phyloP scores from a whole-genome alignment of 2,888 invertebrate genomes.

The Lithophane semibrunnea region DNA sequence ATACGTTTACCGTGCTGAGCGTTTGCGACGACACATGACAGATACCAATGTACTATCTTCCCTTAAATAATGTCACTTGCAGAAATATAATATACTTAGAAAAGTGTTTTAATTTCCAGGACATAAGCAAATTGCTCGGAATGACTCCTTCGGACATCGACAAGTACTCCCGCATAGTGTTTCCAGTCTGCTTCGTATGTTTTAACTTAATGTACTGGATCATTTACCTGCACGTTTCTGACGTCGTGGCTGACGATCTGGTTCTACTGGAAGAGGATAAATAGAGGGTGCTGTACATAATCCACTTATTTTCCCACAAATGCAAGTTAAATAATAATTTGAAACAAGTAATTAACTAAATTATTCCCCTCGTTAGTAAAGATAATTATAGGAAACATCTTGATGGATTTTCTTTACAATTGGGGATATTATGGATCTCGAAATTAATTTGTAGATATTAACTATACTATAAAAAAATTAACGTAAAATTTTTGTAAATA shows the following conservation, averaged over 20 bases:
- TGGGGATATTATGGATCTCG: not conserved
- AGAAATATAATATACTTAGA: slow-evolving; percentile 32
- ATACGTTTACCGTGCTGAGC: slow-evolving; percentile 22
- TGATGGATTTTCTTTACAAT: slow-evolving; percentile 14
- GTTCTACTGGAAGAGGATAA: slow-evolving; percentile 94
- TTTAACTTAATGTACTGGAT: slow-evolving; percentile 99
- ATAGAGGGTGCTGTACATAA: slow-evolving; percentile 83
- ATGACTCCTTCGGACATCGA: slow-evolving; percentile 99
- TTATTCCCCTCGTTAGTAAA: slow-evolving; percentile 4
- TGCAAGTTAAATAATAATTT: slow-evolving; percentile 80
- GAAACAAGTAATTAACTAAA: slow-evolving; percentile 71
- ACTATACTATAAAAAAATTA: slow-evolving; percentile 23
- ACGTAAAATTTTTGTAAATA: slow-evolving; percentile 49
- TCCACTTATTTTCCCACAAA: slow-evolving; percentile 85
- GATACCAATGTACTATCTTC: not conserved
- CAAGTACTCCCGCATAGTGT: slow-evolving; percentile 99
- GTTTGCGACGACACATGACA: slow-evolving; percentile 2
- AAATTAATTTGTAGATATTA: slow-evolving; percentile 35
- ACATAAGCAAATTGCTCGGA: slow-evolving; percentile 97
- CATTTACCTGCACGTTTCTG: slow-evolving; percentile 98
- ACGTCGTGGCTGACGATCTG: slow-evolving; percentile 98
- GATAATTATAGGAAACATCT: slow-evolving; percentile 16
- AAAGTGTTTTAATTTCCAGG: slow-evolving; percentile 84
- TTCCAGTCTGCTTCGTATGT: slow-evolving; percentile 99
- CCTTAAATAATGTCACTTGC: not conserved